Conservation (phyloP, 2,113 vertebrate species). For the Stigmatopora nigra region DNA sequence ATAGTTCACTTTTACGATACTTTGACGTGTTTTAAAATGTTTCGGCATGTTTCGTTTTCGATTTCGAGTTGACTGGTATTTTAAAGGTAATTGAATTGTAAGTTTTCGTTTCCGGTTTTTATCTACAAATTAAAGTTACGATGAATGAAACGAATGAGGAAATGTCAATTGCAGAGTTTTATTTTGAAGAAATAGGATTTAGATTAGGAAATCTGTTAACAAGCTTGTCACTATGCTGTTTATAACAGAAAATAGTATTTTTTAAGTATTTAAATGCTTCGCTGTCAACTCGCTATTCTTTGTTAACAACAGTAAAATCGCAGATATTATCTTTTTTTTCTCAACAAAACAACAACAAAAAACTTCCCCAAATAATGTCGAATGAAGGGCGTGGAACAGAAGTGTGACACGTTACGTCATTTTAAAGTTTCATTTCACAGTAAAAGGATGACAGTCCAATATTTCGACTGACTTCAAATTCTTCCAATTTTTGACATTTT, state of each 20-base stretch:
- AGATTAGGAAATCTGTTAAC: slow-evolving; percentile 7
- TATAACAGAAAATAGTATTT: slow-evolving; percentile 31
- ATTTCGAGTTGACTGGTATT: slow-evolving; percentile 13
- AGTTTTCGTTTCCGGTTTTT: background rate
- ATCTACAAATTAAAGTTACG: slow-evolving; percentile 22
- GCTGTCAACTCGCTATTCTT: background rate
- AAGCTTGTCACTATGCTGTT: slow-evolving; percentile 10
- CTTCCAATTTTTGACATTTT: too few species aligned
- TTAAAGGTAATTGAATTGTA: background rate
- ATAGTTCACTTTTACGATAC: background rate
- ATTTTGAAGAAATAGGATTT: slow-evolving; percentile 7
- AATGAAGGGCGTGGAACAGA: slow-evolving; percentile 49
- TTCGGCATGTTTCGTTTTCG: background rate
- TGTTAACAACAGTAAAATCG: background rate
- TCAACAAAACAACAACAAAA: background rate
- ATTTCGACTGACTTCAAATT: background rate
- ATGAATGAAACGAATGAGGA: rapidly evolving
- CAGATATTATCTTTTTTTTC: background rate
- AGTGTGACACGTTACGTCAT: slow-evolving; percentile 63
- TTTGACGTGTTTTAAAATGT: slow-evolving; percentile 9
- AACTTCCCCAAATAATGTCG: slow-evolving; percentile 23
- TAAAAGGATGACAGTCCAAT: slow-evolving; percentile 23
- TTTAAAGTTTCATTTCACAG: slow-evolving; percentile 3
- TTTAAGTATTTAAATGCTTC: slow-evolving; percentile 9
- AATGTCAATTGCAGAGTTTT: slow-evolving; percentile 1